A percentile compares a stretch with the other conserved stretches of the same genome.
These are phyloP conservation scores for Macrostomum lignano DNA, from an alignment of 1,140 invertebrate genomes.

Conservation along the genomic window DNA sequence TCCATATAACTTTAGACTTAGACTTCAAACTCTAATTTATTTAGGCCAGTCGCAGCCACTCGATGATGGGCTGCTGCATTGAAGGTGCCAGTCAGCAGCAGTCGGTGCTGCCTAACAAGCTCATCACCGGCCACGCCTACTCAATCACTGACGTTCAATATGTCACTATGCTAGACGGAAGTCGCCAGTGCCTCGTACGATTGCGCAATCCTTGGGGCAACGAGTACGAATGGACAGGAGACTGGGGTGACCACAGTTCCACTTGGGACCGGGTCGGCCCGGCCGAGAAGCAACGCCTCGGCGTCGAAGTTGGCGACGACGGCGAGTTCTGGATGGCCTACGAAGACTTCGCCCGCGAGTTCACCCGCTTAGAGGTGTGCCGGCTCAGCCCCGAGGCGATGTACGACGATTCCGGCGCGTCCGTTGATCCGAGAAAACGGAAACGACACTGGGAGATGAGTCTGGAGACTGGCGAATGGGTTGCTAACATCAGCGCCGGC, in stretches of 20 bases:
- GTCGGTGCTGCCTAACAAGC: constrained; percentile 7
- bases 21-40: too few relatives aligned
- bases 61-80: constrained; percentile 83
- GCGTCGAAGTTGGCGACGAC: constrained; percentile 16
- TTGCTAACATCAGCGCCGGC: constrained; percentile 55
- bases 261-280: constrained; percentile 3
- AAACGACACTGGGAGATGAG: constrained; percentile 52
- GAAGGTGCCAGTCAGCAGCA: constrained; percentile 7
- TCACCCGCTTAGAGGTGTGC: constrained; percentile 53
- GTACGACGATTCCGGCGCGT: constrained; percentile 34
- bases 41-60: too few relatives aligned
- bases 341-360: constrained; percentile 10
- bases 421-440: constrained; percentile 33
- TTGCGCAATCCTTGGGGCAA: constrained; percentile 9
- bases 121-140: constrained; percentile 8
- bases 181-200: constrained; percentile 4
- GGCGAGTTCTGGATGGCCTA: constrained; percentile 15
- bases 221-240: constrained; percentile 26
- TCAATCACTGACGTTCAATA: constrained; percentile 7
- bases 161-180: constrained; percentile 11
- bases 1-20: too few relatives aligned
- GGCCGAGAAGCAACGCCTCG: constrained; percentile 1
- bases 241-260: constrained; percentile 6
- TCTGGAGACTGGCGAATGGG: constrained; percentile 75
- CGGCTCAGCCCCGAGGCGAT: constrained; percentile 75